A percentile compares a stretch with the other conserved stretches of the same genome.
phyloP scores from a whole-genome alignment of 1,140 invertebrate species.

The Potamilus streckersoni region DNA sequence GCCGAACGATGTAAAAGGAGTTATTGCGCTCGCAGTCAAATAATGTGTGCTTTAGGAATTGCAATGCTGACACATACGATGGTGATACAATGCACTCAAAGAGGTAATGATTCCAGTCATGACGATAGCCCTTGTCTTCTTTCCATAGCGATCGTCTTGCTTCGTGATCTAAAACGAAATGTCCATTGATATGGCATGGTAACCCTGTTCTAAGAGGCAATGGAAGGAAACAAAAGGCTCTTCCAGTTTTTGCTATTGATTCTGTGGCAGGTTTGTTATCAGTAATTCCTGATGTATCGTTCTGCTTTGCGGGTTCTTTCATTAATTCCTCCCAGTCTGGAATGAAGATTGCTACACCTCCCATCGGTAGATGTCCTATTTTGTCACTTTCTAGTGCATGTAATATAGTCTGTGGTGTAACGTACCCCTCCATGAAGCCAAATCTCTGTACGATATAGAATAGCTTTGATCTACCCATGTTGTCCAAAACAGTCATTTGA shows the following conservation, averaged over 20 bases:
- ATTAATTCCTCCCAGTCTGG: background rate
- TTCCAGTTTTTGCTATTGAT: background rate
- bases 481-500: conserved; percentile 24
- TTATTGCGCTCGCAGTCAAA: background rate
- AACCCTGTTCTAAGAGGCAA: conserved; percentile 43
- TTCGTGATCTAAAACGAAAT: conserved; percentile 57
- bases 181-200: conserved; percentile 52
- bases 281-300: background rate
- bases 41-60: conserved; percentile 14
- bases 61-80: conserved; percentile 33
- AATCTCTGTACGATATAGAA: conserved; percentile 39
- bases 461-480: background rate
- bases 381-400: conserved; percentile 29
- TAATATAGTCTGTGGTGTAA: conserved; percentile 13
- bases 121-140: conserved; percentile 15
- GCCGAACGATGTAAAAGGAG: background rate
- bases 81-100: conserved; percentile 36
- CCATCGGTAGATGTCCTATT: conserved; percentile 40
- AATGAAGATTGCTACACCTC: conserved; percentile 44
- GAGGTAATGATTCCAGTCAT: conserved; percentile 50
- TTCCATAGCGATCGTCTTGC: conserved; percentile 46
- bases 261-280: background rate
- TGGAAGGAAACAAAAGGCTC: conserved; percentile 54
- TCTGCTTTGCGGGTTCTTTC: background rate
- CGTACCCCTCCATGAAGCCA: conserved; percentile 16